Conservation (phyloP, 2,888 invertebrate species). For the Meiosimyza platycephala region DNA sequence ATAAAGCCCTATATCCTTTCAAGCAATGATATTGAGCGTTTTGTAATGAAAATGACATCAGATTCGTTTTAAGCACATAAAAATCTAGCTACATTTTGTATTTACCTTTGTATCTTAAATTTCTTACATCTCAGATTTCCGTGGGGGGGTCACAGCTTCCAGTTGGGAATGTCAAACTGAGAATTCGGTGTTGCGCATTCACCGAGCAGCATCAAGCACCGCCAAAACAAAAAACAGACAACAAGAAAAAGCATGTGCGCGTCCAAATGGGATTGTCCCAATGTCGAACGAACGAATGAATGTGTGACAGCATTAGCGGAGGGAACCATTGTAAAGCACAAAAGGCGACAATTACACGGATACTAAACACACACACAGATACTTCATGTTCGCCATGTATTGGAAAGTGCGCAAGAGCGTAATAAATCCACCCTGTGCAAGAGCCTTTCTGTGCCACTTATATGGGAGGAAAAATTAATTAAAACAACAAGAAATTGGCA, state of each 20-base stretch:
- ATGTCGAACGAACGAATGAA: constrained; percentile 35
- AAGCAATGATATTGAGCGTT: no score
- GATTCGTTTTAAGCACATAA: no score
- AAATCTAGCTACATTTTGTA: no score
- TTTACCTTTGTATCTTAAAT: no score
- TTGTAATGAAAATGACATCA: no score
- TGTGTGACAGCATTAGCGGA: constrained; percentile 7
- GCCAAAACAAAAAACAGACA: constrained; percentile 12
- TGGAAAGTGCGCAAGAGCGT: constrained; percentile 53
- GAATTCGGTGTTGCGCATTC: constrained; percentile 19
- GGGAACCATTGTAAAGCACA: constrained; percentile 26
- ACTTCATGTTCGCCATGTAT: neutral
- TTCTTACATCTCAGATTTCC: no score
- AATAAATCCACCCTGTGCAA: constrained; percentile 29
- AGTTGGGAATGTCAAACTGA: constrained; percentile 6
- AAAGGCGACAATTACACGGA: constrained; percentile 31
- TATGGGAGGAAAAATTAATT: constrained; percentile 27
- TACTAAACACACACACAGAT: constrained; percentile 13
- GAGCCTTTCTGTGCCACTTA: neutral
- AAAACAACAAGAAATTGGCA: neutral
- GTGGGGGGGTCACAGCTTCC: constrained; percentile 13
- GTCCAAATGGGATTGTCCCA: constrained; percentile 31
- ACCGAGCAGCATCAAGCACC: neutral
- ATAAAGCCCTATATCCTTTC: no score
- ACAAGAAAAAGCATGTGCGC: constrained; percentile 26